Percentiles rank a stretch among this genome's conserved stretches.
Evolutionary conservation across 2,113 vertebrate genomes (phyloP).

Genomic region (Siphamia tubifer): DNA sequence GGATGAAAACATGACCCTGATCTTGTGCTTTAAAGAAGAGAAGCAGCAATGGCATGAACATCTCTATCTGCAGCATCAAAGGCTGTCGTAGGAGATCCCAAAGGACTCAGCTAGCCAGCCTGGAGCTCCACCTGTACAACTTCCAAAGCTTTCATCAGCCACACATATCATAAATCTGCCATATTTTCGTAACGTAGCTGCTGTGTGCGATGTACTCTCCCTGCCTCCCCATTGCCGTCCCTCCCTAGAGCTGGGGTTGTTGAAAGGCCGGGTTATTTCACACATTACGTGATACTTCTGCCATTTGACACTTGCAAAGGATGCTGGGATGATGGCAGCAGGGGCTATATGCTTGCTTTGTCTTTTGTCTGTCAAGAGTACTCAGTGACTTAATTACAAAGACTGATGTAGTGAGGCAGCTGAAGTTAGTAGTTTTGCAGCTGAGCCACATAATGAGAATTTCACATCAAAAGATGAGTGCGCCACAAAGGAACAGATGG

Average conservation of each 20-base stretch:
- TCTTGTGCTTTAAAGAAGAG: background rate
- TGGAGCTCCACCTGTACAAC: constrained; percentile 51
- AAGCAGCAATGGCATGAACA: constrained; percentile 32
- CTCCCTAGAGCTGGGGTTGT: constrained; percentile 9
- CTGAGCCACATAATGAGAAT: constrained; percentile 57
- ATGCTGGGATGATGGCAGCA: constrained; percentile 8
- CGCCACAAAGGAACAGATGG: constrained; percentile 46
- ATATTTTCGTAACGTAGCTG: constrained; percentile 36
- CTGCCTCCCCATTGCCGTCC: background rate
- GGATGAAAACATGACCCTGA: background rate
- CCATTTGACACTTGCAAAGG: constrained; percentile 32
- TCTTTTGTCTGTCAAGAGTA: constrained; percentile 38
- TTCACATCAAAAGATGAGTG: constrained; percentile 27
- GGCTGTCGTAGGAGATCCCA: constrained; percentile 48
- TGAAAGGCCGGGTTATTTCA: constrained; percentile 39
- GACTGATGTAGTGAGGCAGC: constrained; percentile 35
- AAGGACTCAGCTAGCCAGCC: constrained; percentile 35
- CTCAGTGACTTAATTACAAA: constrained; percentile 41
- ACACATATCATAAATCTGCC: constrained; percentile 37
- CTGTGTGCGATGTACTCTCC: background rate
- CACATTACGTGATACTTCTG: constrained; percentile 28
- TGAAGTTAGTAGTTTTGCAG: constrained; percentile 52
- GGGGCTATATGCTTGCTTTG: background rate
- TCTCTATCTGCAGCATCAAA: constrained; percentile 59
- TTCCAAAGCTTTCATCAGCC: constrained; percentile 49